Evolutionary conservation across 1,140 invertebrate genomes (phyloP), one percentile per base, ranked within the genome.

Genomic region (Antheraea mylitta): DNA sequence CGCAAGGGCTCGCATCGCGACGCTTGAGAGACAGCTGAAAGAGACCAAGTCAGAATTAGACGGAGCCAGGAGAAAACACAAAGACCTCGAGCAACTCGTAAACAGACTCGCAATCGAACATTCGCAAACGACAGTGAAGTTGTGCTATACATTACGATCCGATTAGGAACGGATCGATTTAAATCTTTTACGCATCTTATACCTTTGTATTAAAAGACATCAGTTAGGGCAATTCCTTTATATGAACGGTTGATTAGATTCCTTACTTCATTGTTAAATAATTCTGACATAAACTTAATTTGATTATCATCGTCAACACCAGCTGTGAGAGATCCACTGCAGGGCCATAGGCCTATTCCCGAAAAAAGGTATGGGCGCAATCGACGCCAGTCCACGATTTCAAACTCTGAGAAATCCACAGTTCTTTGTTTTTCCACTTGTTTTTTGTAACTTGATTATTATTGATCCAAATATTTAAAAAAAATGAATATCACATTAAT

Each of bases 21-120:
- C 79, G 0, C 69, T 91, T 4, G 89, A 91, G 72, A 79, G 81
- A 30, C 83, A 90, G 75, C 72, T 89, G 0, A 90, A 89, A 66
- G 85, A 87, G 7, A 74, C 74, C 7, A 68, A 74, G 37, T 58
- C 70, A 0, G 78, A 82, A 18, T 66, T 80, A 10, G 78, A 82
- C 16, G 63, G 59, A 13, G 60, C 72, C n/a, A 59, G 68, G 6
- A 74, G 73, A 65, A 84, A 80, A 65, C 80, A 84, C 61, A 80
- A 79, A 70, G 80, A 84, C 62, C 73, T 75, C 66, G 82, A 84
- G 71, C 74, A 79, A 75, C 77, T 82, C 64, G 82, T 84, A 77
- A 80, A 73, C 73, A 74, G 62, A 69, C 70, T 67, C 70, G 66
- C 67, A 70, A 74, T 72, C 70, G 66, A 74, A 70, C 67, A 72